phyloP scores from a whole-genome alignment of 2,888 invertebrate genomes.

The Rhorus exstirpatorius region DNA sequence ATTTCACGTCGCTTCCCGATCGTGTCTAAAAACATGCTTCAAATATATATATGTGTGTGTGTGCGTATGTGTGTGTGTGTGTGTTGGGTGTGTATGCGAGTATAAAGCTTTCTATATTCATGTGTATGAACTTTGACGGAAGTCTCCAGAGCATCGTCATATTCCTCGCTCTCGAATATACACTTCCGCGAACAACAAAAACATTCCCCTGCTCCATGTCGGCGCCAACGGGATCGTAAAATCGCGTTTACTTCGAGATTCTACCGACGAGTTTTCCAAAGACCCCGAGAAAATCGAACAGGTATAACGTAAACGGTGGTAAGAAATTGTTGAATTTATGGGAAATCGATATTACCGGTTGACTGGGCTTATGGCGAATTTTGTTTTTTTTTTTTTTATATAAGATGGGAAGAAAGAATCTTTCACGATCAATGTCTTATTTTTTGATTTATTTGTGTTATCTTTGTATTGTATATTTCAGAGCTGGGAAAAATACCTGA shows the following conservation, averaged over 20 bases:
- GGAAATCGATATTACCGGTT: not conserved
- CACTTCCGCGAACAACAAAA: conserved; percentile 53
- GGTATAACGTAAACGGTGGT: not conserved
- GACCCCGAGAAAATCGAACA: conserved; percentile 56
- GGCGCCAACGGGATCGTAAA: conserved; percentile 64
- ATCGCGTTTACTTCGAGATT: conserved; percentile 65
- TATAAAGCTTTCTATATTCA: too few relatives aligned
- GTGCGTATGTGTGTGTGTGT: too few relatives aligned
- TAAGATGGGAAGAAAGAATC: too few relatives aligned
- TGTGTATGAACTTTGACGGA: conserved; percentile 21
- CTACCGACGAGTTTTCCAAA: conserved; percentile 46
- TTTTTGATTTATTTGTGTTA: too few relatives aligned
- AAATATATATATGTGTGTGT: conserved; percentile 63
- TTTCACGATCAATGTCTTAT: too few relatives aligned
- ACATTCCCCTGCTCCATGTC: conserved; percentile 25
- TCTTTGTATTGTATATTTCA: too few relatives aligned
- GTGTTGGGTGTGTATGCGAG: too few relatives aligned
- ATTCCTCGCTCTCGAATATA: conserved; percentile 61
- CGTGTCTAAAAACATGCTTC: conserved; percentile 8
- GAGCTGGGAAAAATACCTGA: too few relatives aligned
- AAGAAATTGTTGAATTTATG: not conserved
- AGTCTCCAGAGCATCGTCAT: conserved; percentile 29
- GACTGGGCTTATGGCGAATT: not conserved
- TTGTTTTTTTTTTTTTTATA: not conserved
- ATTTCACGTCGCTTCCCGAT: conserved; percentile 6